Base-by-base conservation (phyloP, 92 coral and sea anemone genomes). In the Phenganax marumi region DNA sequence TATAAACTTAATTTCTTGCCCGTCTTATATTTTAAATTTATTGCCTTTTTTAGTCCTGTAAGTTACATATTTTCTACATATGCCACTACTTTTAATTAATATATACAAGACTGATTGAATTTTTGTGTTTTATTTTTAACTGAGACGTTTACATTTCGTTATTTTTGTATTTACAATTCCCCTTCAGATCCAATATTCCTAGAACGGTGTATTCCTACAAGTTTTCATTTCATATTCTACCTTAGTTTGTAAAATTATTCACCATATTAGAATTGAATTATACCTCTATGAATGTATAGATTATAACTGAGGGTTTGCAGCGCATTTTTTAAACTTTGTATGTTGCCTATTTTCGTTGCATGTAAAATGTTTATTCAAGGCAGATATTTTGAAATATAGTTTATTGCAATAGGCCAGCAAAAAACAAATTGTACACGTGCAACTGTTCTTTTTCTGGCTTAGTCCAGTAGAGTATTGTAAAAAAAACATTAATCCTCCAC, bases 151-250 rank as follows among this genome's bases (percentile, higher is more conserved):
- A 66, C 43, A 49, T 23, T 66, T 66, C 25, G 33, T n/a, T 66
- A 66, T 66, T 66, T 66, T 21, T 66, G 72, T 66, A 8, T 66
- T 66, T 66, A 25, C 72, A 66, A 49, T 66, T 66, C 49, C 49
- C 10, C 72, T 16, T 66, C 18, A 66, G 43, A n/a, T 66, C 49
- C 4, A 66, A 49, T 62, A 13, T 62, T 62, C 43, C 10, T 33
- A 33, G 43, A 33, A 33, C 43, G 43, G 43, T 5, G 3, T 33
- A 33, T 33, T 1, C 43, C 43, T 33, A 33, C 2, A 33, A 33
- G 43, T 33, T 33, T 33, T 33, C 5, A 33, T 33, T 33, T 1
- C 5, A 33, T 33, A 33, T 33, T 33, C 5, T 33, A 33, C 2
- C 2, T 2, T 2, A 33, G 43, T 33, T 2, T 62, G 33, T 62